phyloP scores from a whole-genome alignment of 1,140 invertebrate genomes.

The Drosophila varians region DNA sequence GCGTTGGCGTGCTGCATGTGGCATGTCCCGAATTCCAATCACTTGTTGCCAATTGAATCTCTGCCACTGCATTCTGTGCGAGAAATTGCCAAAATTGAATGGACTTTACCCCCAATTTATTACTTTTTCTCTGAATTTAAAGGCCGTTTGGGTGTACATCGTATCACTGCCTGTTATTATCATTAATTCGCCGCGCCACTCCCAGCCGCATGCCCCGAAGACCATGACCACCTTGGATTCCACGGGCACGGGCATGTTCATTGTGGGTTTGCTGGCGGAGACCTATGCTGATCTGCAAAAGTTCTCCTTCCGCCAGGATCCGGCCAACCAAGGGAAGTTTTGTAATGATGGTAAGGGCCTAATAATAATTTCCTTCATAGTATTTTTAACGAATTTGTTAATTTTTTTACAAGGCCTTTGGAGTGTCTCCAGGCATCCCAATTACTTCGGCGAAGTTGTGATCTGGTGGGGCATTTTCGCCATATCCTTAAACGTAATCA shows the following conservation, averaged over 20 bases:
- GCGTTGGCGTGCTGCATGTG: slow-evolving; percentile 38
- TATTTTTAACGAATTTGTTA: fast-evolving
- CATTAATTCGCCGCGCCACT: slow-evolving; percentile 93
- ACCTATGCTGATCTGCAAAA: slow-evolving; percentile 96
- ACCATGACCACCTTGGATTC: slow-evolving; percentile 94
- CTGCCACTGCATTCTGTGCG: slow-evolving; percentile 5
- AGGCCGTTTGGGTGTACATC: slow-evolving; percentile 96
- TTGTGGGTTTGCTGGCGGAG: slow-evolving; percentile 92
- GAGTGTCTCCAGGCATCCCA: slow-evolving; percentile 95
- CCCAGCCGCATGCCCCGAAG: slow-evolving; percentile 89
- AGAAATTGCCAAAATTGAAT: slow-evolving; percentile 5
- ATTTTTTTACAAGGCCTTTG: slow-evolving; percentile 88
- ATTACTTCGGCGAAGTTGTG: slow-evolving; percentile 97
- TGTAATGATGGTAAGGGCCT: slow-evolving; percentile 90
- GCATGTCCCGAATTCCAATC: slow-evolving; percentile 45
- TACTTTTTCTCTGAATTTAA: not conserved
- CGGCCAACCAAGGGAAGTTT: slow-evolving; percentile 94
- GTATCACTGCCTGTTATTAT: slow-evolving; percentile 96
- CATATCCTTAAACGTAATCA: slow-evolving; percentile 93
- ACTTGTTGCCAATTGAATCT: slow-evolving; percentile 54
- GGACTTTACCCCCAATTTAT: not conserved
- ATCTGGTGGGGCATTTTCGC: slow-evolving; percentile 97
- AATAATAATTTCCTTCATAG: not conserved
- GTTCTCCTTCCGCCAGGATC: slow-evolving; percentile 94
- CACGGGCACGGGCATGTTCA: slow-evolving; percentile 92